Conservation (phyloP, 2,113 vertebrate genomes). For the Apteryx owenii region DNA sequence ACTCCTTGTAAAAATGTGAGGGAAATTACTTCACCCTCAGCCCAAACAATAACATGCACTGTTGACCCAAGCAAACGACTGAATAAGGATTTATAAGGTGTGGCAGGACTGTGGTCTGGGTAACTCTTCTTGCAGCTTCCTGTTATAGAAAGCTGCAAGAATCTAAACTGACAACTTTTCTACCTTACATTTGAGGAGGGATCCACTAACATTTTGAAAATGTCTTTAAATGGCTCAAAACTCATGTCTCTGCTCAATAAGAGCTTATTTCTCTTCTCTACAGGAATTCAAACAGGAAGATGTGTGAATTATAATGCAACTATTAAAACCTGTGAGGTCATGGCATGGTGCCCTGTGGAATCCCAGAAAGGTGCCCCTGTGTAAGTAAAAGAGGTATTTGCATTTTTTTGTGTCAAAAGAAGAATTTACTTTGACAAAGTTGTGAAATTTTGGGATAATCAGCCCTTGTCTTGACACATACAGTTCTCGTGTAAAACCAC, state of each 20-base stretch:
- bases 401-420: neutral
- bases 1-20: neutral
- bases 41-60: slow-evolving; percentile 29
- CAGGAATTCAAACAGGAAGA: slow-evolving; percentile 83
- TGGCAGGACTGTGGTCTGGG: neutral
- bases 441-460: neutral
- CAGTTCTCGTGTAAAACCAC: neutral
- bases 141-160: slow-evolving; percentile 24
- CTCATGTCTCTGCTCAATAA: neutral
- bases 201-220: neutral
- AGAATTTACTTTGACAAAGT: neutral
- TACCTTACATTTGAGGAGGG: neutral
- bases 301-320: slow-evolving; percentile 76
- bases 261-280: neutral
- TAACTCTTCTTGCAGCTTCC: slow-evolving; percentile 33
- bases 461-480: neutral
- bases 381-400: slow-evolving; percentile 55
- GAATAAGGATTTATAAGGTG: slow-evolving; percentile 12
- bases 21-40: slow-evolving; percentile 51
- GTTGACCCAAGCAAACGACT: neutral
- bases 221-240: neutral
- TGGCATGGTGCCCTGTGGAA: slow-evolving; percentile 83
- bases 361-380: slow-evolving; percentile 44
- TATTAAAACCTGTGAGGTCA: slow-evolving; percentile 82
- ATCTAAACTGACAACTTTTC: slow-evolving; percentile 9